These are phyloP conservation scores for Lasius platythorax DNA, from an alignment of 2,888 invertebrate species.

Conservation along the genomic window DNA sequence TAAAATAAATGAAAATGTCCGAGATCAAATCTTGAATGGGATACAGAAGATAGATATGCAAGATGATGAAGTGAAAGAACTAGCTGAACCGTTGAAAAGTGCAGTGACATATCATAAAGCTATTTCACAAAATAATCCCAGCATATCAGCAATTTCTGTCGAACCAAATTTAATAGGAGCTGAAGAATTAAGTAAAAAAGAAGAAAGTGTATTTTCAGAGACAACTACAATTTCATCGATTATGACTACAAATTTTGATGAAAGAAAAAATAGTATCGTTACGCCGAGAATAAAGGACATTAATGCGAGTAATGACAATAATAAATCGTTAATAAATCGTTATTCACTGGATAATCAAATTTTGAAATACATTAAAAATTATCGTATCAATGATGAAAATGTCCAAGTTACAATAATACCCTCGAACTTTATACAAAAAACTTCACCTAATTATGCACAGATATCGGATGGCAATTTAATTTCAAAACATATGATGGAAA, in stretches of 20 bases:
- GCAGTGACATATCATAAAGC: constrained; percentile 32
- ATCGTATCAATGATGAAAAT: constrained; percentile 31
- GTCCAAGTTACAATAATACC: not conserved
- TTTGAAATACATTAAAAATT: constrained; percentile 73
- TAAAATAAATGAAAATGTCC: not conserved
- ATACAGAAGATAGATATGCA: not conserved
- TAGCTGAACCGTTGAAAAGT: not conserved
- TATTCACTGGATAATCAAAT: constrained; percentile 72
- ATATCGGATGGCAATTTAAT: not conserved
- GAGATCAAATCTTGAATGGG: not conserved
- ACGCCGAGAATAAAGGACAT: not conserved
- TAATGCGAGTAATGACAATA: not conserved
- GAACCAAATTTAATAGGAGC: not conserved
- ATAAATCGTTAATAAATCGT: constrained; percentile 72
- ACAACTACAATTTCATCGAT: not conserved
- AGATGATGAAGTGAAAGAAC: not conserved
- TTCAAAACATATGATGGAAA: not conserved
- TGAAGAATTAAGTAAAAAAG: not conserved
- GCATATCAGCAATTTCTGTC: not conserved
- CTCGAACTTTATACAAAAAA: not conserved
- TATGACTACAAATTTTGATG: not conserved
- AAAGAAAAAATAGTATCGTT: not conserved
- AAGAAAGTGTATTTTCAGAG: not conserved
- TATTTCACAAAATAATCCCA: constrained; percentile 12
- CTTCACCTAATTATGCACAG: not conserved